A percentile compares a stretch with the other conserved stretches of the same genome.
Evolutionary conservation across 2,113 vertebrate species (phyloP).

Genomic region (Mixornis gularis): DNA sequence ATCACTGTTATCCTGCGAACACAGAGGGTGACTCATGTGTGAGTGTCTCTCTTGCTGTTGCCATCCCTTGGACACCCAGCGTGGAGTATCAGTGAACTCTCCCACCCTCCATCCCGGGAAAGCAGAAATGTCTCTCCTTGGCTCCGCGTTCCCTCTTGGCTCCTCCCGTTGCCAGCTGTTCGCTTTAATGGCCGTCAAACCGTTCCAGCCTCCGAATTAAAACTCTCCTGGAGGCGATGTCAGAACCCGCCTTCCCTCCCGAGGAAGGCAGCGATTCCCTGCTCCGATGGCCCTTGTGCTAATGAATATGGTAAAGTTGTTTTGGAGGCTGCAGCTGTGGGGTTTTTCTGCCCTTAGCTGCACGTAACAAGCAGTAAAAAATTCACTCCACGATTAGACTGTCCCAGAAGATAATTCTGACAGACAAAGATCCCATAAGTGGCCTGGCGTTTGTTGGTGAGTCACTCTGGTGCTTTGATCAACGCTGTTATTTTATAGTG

Average conservation of each 20-base stretch:
- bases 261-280: not conserved
- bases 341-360: not conserved
- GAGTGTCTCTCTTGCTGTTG: not conserved
- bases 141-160: slow-evolving; percentile 47
- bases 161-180: slow-evolving; percentile 58
- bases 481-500: not conserved
- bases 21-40: slow-evolving; percentile 25
- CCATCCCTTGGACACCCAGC: not conserved
- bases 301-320: slow-evolving; percentile 3
- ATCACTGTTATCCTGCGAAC: not conserved
- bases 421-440: not conserved
- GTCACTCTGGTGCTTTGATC: not conserved
- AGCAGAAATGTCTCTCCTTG: slow-evolving; percentile 45
- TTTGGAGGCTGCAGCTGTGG: not conserved
- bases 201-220: slow-evolving; percentile 49
- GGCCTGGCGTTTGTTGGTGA: not conserved
- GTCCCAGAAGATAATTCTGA: slow-evolving; percentile 12
- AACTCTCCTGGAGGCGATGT: slow-evolving; percentile 56
- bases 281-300: not conserved
- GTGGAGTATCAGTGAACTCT: slow-evolving; percentile 43
- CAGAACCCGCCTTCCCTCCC: slow-evolving; percentile 39
- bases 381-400: not conserved
- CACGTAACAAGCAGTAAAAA: not conserved
- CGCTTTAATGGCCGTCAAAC: slow-evolving; percentile 54
- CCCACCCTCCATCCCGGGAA: slow-evolving; percentile 6